These are phyloP conservation scores for Tetramorium parvispinum DNA, from an alignment of 1,140 invertebrate species.

Conservation along the genomic window DNA sequence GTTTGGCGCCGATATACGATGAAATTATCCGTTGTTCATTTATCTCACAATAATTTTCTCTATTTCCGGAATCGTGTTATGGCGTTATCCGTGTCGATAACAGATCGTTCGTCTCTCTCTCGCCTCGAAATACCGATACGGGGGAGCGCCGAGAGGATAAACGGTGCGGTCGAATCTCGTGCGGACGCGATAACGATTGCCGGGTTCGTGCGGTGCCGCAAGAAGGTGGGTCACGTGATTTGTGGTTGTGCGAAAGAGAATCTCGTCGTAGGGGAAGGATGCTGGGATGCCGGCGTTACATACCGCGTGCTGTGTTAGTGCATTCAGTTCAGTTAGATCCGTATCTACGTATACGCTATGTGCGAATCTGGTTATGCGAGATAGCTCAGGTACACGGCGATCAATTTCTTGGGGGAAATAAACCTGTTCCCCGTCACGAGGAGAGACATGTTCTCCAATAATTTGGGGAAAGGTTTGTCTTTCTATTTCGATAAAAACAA, in stretches of 20 bases:
- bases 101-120: constrained; percentile 10
- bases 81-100: constrained; percentile 12
- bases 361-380: constrained; percentile 40
- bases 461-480: constrained; percentile 5
- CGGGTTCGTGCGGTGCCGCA: constrained; percentile 25
- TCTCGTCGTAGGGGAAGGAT: constrained; percentile 27
- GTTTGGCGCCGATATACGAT: too few relatives aligned
- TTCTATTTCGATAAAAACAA: not conserved
- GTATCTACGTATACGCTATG: constrained; percentile 50
- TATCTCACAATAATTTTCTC: constrained; percentile 16
- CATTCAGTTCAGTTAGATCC: constrained; percentile 52
- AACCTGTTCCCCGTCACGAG: constrained; percentile 19
- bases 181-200: constrained; percentile 63
- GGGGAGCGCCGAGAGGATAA: constrained; percentile 60
- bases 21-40: not conserved
- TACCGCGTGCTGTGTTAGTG: constrained; percentile 37
- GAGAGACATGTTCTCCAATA: not conserved
- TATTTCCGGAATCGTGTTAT: constrained; percentile 45
- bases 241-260: constrained; percentile 42
- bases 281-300: not conserved
- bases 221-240: constrained; percentile 64
- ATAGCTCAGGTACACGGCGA: constrained; percentile 18
- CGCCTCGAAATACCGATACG: not conserved
- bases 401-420: constrained; percentile 39
- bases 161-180: constrained; percentile 67